These are phyloP conservation scores for Erebia epiphron DNA, from an alignment of 2,888 invertebrate species.

Conservation along the genomic window DNA sequence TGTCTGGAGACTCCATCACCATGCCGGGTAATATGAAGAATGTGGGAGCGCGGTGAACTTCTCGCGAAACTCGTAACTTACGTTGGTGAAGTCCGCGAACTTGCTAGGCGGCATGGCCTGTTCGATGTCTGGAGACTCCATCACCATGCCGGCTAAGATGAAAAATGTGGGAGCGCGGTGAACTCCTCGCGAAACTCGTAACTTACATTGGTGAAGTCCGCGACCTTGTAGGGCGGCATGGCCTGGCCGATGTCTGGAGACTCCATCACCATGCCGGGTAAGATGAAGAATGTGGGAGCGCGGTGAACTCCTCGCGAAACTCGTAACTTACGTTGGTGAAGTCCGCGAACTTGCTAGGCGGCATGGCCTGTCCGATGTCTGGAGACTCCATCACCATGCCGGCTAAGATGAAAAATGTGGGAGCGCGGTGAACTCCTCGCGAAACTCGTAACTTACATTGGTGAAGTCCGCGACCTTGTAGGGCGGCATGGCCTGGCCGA, in stretches of 20 bases:
- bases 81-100: conserved; percentile 87
- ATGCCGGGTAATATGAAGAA: conserved; percentile 92
- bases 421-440: conserved; percentile 92
- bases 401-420: conserved; percentile 92
- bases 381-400: conserved; percentile 85
- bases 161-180: conserved; percentile 93
- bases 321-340: conserved; percentile 92
- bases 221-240: conserved; percentile 85
- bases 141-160: conserved; percentile 88
- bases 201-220: conserved; percentile 87
- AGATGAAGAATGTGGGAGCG: conserved; percentile 94
- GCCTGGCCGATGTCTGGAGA: conserved; percentile 78
- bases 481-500: conserved; percentile 85
- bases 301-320: conserved; percentile 90
- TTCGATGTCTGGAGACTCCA: conserved; percentile 79
- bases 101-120: conserved; percentile 85
- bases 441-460: conserved; percentile 92
- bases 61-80: conserved; percentile 92
- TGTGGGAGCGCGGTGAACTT: conserved; percentile 93
- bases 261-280: conserved; percentile 87
- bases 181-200: conserved; percentile 93
- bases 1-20: conserved; percentile 80
- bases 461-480: conserved; percentile 86
- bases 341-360: conserved; percentile 85
- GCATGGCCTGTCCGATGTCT: conserved; percentile 82